Conservation (phyloP, 2,113 vertebrate species). For the Odocoileus virginianus region DNA sequence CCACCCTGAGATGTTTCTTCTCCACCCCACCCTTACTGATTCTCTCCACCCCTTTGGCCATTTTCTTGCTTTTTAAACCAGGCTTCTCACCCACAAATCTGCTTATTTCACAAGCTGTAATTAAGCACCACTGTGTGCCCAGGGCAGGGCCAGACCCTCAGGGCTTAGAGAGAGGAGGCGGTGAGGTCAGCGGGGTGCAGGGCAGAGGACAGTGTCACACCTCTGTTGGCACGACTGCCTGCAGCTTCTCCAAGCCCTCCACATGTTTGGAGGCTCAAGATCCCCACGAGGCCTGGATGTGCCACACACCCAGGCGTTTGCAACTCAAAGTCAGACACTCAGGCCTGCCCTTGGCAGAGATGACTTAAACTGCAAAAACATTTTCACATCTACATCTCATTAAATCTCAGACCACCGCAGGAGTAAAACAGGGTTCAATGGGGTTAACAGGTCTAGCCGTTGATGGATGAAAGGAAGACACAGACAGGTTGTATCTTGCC, state of each 20-base stretch:
- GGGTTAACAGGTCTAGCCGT: neutral
- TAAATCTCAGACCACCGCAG: neutral
- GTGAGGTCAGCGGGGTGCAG: neutral
- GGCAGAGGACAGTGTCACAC: accelerated
- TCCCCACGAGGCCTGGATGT: neutral
- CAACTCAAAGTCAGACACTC: neutral
- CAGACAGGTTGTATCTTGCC: neutral
- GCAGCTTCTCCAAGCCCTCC: neutral
- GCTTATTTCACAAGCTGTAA: neutral
- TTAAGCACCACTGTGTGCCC: neutral
- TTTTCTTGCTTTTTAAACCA: neutral
- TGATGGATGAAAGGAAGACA: neutral
- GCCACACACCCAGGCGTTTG: neutral
- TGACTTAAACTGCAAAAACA: neutral
- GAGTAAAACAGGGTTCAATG: too few species aligned
- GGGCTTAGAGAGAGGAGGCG: neutral
- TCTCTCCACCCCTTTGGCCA: neutral
- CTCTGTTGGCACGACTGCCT: accelerated
- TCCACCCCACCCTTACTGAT: neutral
- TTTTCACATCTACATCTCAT: neutral
- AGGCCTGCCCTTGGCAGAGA: neutral
- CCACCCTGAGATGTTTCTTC: neutral
- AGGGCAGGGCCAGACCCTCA: neutral
- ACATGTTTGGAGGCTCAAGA: neutral
- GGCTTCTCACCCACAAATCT: neutral